A percentile compares a stretch with the other conserved stretches of the same genome.
Conservation (phyloP, 2,113 vertebrate species). For the Grallaria varia region DNA sequence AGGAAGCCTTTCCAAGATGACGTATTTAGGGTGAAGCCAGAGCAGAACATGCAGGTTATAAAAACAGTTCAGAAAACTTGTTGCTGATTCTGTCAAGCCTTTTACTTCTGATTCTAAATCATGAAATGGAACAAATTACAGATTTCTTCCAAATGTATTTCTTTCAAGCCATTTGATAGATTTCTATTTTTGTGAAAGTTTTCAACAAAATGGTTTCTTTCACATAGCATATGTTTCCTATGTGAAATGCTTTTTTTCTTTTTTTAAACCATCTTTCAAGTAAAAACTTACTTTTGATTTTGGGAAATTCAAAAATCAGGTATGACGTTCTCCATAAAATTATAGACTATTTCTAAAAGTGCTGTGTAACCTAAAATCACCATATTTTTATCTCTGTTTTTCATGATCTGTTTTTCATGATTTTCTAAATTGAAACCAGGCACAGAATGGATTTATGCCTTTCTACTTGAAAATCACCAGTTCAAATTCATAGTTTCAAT, state of each 20-base stretch:
- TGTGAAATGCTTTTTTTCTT: not conserved
- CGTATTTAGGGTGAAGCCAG: not conserved
- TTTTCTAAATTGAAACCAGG: not conserved
- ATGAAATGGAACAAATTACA: not conserved
- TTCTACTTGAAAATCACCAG: not conserved
- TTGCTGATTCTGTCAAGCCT: not conserved
- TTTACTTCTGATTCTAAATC: not conserved
- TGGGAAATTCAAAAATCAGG: not conserved
- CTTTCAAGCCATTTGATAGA: not conserved
- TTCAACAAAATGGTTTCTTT: not conserved
- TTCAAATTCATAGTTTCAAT: not conserved
- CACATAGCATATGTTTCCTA: not conserved
- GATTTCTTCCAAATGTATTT: not conserved
- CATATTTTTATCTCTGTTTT: not conserved
- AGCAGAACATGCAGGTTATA: not conserved
- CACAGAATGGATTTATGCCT: not conserved
- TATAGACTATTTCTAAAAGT: not conserved
- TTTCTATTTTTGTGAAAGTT: not conserved
- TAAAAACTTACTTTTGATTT: not conserved
- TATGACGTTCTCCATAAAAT: not conserved
- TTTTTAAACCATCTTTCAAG: not conserved
- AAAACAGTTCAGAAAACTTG: not conserved
- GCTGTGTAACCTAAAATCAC: not conserved
- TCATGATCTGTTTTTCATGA: not conserved
- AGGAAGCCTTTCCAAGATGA: not conserved